Base-by-base conservation (phyloP, 2,113 vertebrate species). In the Isurus oxyrinchus region DNA sequence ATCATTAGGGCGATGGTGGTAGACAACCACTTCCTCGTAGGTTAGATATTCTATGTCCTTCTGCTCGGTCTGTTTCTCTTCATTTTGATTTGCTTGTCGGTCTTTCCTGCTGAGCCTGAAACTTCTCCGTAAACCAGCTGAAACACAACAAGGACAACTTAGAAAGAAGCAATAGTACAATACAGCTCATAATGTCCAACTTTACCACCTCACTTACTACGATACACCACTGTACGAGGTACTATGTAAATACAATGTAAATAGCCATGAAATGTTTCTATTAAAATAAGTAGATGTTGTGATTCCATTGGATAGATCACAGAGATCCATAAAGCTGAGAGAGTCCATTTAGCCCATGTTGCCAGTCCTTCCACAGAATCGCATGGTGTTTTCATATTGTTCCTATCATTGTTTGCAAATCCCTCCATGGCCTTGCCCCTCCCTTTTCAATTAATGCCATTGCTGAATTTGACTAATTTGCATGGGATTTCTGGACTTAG, bases 121-220 rank as follows among this genome's bases (percentile, higher is more conserved):
- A 97, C 98, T 99, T 97, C 98, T 98, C 55, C 99, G 98, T 57
- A 99, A 98, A 6, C 99, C 98, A 96, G 99, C 99, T 99, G 97
- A 0, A 96, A 72, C 96, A 66, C 31, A 96, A 86, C 96, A 0
- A 40, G 40, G 6, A 8, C 91, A 76, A 72, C 66, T 95, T 44
- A 95, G 40, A 59, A 66, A 95, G 63, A 23, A 49, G n/a, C 35
- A 35, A 16, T 1, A 35, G 44, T 2, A 5, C 67, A 95, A 4
- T 53, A 44, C 13, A 13, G 67, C 44, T 55, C 35, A 8, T 1
- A 14, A 59, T 14, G 4, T 59, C 23, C 44, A 49, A 53, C n/a
- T 19, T 21, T 86, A 44, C 14, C 0, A 49, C 40, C 3, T 23
- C 14, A 44, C 44, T 2, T 76, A 87, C 25, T 87, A 40, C 11